A percentile compares a stretch with the other conserved stretches of the same genome.
These are phyloP conservation scores for Cheirogaleus major DNA, from an alignment of 2,797 vertebrate genomes.

Conservation along the genomic window DNA sequence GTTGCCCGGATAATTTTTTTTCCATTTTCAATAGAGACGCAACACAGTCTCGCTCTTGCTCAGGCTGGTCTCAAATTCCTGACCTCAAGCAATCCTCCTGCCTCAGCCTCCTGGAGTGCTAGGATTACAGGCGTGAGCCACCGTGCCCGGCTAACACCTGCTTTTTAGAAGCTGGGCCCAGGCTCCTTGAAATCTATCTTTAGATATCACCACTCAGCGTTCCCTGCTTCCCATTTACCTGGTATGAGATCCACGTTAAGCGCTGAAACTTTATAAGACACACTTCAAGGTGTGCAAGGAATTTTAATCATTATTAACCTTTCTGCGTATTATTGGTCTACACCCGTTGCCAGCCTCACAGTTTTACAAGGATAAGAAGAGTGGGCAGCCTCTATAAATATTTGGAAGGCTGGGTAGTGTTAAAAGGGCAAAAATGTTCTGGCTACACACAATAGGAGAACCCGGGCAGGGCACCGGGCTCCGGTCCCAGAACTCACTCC, in stretches of 20 bases:
- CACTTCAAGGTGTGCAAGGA: neutral
- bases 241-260: neutral
- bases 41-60: no score
- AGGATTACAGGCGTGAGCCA: no score
- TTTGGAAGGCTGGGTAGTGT: neutral
- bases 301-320: neutral
- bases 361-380: neutral
- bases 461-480: neutral
- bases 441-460: fast-evolving
- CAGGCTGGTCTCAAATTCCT: no score
- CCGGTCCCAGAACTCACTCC: conserved; percentile 90
- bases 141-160: fast-evolving
- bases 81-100: no score
- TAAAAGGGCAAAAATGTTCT: neutral
- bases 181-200: neutral
- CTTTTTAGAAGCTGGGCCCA: neutral
- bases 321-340: neutral
- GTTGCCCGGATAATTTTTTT: no score
- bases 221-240: neutral
- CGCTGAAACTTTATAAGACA: neutral
- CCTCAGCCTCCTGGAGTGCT: no score
- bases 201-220: neutral
- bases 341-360: neutral
- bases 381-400: neutral
- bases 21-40: no score